Base-by-base conservation (phyloP, 2,888 invertebrate species). In the Arrhopalites spinosus region DNA sequence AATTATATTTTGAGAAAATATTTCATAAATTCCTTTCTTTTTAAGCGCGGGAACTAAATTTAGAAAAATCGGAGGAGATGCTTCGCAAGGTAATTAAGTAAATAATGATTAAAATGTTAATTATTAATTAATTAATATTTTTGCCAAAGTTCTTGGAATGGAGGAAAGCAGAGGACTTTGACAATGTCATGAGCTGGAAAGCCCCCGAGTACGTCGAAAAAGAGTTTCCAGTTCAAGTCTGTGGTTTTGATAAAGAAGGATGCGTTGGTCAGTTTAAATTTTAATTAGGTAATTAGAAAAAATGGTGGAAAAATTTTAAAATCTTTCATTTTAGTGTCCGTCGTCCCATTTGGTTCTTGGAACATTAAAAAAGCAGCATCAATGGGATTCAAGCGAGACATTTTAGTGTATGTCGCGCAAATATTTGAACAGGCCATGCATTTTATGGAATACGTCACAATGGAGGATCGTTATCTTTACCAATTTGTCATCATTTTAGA, bases 241-340 rank as follows among this genome's bases (percentile, higher is more conserved):
- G 78, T 27, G 81, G 81, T 29, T 67, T 70, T 61, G 81, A 81
- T 61, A 76, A 80, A 29, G 81, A 79, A 17, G 79, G 79, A 20
- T 71, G 81, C 23, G 29, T 75, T 53, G 78, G 81, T 81, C 63
- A 69, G n/a, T n/a, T 30, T 17, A 45, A 66, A 30, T 63, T 27
- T 30, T 5, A 50, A 50, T n/a, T 8, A 7, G 45, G 15, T 11
- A 45, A 45, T 11, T 45, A 11, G 7, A 7, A 7, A 45, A 11
- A 7, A 45, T 7, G 7, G 7, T 45, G 7, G 8, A 7, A 11
- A 11, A 11, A 11, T 7, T 45, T 45, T 15, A 45, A 11, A 11
- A 11, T 45, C 45, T 11, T 45, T 45, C 15, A 45, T 30, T 5
- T 13, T 27, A 63, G 63, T 67, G 17, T 43, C 23, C 3, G 23